These are phyloP conservation scores for Echinarachnius parma DNA, from an alignment of 53 echinoderm and acorn worm species.

Conservation along the genomic window DNA sequence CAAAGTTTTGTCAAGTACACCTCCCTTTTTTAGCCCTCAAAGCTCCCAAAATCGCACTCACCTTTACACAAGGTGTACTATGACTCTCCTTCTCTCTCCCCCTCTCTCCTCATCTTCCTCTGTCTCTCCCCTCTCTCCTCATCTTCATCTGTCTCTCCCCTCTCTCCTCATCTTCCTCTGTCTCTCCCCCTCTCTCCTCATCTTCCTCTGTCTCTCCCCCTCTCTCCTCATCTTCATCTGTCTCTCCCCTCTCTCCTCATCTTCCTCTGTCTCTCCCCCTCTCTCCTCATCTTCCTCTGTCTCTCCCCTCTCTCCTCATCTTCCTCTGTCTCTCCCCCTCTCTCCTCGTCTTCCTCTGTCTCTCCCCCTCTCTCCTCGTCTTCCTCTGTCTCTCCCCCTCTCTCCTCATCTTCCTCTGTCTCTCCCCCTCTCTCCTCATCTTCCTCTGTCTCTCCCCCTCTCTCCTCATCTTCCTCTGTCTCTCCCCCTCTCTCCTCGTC, in stretches of 20 bases:
- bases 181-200: background rate
- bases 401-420: background rate
- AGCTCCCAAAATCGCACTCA: constrained; percentile 26
- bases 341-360: background rate
- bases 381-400: background rate
- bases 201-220: background rate
- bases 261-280: background rate
- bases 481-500: background rate
- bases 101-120: background rate
- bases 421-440: background rate
- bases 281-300: background rate
- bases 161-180: background rate
- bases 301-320: background rate
- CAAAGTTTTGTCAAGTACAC: no score
- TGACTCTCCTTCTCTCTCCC: constrained; percentile 7
- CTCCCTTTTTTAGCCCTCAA: no score
- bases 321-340: no score
- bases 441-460: background rate
- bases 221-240: background rate
- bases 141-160: background rate
- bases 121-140: background rate
- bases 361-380: background rate
- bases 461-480: background rate
- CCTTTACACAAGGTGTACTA: constrained; percentile 35
- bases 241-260: background rate